Evolutionary conservation across 92 coral and sea anemone species (phyloP).

Genomic region (Muricea muricata): DNA sequence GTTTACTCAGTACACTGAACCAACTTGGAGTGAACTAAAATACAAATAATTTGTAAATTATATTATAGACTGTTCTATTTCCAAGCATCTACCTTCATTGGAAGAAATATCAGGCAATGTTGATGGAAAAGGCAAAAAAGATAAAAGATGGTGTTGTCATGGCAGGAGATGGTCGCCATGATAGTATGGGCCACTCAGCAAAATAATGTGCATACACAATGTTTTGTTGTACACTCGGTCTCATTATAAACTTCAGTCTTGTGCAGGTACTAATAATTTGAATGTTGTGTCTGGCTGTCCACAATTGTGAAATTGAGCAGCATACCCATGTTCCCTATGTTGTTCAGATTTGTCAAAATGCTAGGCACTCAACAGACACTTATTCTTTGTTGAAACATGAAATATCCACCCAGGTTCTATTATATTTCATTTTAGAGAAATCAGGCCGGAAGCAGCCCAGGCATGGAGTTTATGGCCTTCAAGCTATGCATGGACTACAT

Average conservation of each 20-base stretch:
- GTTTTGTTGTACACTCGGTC: not conserved
- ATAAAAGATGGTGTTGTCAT: not conserved
- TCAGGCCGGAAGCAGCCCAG: conserved; percentile 61
- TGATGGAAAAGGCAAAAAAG: not conserved
- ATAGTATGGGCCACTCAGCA: conserved; percentile 1
- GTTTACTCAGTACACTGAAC: not conserved
- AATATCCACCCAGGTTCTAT: not conserved
- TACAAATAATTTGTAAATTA: not conserved
- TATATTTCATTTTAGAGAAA: not conserved
- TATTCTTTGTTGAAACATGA: no score
- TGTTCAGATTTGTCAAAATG: no score
- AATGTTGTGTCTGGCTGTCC: not conserved
- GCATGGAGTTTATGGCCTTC: conserved; percentile 70
- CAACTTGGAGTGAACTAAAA: no score
- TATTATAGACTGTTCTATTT: not conserved
- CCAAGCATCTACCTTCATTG: not conserved
- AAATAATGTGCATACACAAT: not conserved
- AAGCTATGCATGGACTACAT: conserved; percentile 57
- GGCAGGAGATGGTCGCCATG: conserved; percentile 22
- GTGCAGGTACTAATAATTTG: not conserved
- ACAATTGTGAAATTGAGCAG: not conserved
- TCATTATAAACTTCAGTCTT: not conserved
- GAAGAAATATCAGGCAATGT: not conserved
- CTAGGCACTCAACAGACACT: no score
- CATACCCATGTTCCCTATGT: no score